These are phyloP conservation scores for Henicopernis longicauda DNA, from an alignment of 2,113 vertebrate species.

Conservation along the genomic window DNA sequence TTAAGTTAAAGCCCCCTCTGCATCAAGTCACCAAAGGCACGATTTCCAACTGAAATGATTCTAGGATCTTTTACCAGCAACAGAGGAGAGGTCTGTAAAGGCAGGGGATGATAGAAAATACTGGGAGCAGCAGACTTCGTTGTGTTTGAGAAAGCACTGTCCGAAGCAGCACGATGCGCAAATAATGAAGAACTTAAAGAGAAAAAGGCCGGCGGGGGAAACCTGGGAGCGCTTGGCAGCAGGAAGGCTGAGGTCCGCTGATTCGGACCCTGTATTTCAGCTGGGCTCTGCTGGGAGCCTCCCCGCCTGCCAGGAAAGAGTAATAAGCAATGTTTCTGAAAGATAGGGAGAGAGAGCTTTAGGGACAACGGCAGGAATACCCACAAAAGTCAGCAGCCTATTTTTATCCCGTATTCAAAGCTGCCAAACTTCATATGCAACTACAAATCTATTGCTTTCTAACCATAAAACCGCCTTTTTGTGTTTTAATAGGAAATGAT, in stretches of 20 bases:
- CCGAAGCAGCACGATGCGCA: background rate
- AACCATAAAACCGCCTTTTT: background rate
- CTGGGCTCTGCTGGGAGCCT: background rate
- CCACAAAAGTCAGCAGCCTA: background rate
- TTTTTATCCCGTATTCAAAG: background rate
- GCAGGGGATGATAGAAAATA: background rate
- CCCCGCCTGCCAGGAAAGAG: background rate
- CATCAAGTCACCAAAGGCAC: accelerated
- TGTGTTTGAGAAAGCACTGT: background rate
- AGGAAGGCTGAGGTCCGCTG: constrained; percentile 8
- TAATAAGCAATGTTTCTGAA: background rate
- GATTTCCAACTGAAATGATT: no score
- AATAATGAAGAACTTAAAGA: background rate
- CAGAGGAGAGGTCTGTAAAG: background rate
- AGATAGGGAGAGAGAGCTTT: background rate
- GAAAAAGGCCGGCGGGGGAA: background rate
- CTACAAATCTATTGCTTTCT: background rate
- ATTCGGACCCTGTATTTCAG: background rate
- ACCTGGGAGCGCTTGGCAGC: background rate
- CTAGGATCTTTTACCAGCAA: background rate
- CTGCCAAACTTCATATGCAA: background rate
- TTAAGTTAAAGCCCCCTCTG: background rate
- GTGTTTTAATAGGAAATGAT: constrained; percentile 21
- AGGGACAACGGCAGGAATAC: background rate
- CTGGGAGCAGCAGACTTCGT: background rate